Evolutionary conservation across 2,797 vertebrate genomes (phyloP).

Genomic region (Sebastes paucispinis): DNA sequence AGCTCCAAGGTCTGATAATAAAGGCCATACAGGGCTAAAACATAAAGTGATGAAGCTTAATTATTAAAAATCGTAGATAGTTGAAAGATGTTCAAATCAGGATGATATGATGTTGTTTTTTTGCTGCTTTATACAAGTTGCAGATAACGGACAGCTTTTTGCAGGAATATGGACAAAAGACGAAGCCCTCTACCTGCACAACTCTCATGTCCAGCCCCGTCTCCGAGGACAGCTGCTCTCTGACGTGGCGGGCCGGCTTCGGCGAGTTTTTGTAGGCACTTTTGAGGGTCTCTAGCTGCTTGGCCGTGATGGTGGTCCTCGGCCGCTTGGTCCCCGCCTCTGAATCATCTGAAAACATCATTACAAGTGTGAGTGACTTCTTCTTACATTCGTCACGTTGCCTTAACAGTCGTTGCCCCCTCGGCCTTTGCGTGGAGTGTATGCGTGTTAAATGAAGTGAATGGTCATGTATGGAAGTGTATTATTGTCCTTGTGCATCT

Average conservation of each 20-base stretch:
- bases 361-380: conserved; percentile 38
- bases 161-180: not conserved
- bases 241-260: conserved; percentile 93
- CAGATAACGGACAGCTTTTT: not conserved
- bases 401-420: conserved; percentile 30
- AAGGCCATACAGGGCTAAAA: not conserved
- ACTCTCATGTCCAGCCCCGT: conserved; percentile 98
- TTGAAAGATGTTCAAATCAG: not conserved
- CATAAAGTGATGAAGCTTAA: not conserved
- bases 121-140: not conserved
- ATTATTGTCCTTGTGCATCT: conserved; percentile 77
- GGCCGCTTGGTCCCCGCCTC: conserved; percentile 96
- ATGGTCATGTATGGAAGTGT: conserved; percentile 53
- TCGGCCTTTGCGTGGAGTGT: conserved; percentile 7
- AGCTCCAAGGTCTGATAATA: not conserved
- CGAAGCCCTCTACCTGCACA: conserved; percentile 87
- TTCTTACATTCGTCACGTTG: conserved; percentile 20
- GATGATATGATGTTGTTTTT: not conserved
- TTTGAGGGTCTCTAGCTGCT: conserved; percentile 97
- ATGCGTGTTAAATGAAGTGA: conserved; percentile 51
- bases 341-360: conserved; percentile 88
- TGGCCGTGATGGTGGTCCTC: conserved; percentile 96
- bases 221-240: conserved; percentile 97
- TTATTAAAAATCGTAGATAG: not conserved
- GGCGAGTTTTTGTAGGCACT: conserved; percentile 98